Conservation (phyloP, 2,888 invertebrate genomes). For the Conchocele bisecta region DNA sequence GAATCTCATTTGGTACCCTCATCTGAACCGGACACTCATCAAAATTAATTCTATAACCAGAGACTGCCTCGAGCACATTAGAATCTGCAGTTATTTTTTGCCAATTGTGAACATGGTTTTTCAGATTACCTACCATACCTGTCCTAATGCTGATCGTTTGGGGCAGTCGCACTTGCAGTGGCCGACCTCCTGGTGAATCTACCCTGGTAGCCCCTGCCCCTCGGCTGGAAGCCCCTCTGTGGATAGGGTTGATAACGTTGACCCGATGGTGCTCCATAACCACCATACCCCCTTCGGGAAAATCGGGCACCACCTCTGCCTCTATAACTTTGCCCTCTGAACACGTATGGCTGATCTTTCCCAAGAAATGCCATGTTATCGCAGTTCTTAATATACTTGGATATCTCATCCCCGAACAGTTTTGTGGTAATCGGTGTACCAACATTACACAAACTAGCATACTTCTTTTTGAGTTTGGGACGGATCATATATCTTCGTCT, state of each 20-base stretch:
- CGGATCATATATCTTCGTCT: constrained; percentile 3
- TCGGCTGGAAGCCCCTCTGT: too few relatives aligned
- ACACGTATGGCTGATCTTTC: neutral
- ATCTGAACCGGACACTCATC: neutral
- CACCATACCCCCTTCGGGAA: neutral
- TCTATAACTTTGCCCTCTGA: neutral
- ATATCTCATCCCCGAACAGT: constrained; percentile 5
- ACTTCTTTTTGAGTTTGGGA: constrained; percentile 2
- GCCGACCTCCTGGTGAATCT: too few relatives aligned
- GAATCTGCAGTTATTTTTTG: neutral
- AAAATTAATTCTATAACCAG: constrained; percentile 1
- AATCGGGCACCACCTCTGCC: neutral
- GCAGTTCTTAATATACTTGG: constrained; percentile 2
- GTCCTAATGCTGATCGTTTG: neutral
- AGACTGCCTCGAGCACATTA: neutral
- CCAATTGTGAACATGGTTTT: neutral
- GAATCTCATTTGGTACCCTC: neutral
- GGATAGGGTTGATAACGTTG: neutral
- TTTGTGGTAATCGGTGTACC: neutral
- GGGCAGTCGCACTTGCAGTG: neutral
- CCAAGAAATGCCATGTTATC: neutral
- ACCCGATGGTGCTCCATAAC: neutral
- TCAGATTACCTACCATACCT: neutral
- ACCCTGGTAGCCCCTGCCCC: too few relatives aligned
- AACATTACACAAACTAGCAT: constrained; percentile 1